Conservation (phyloP, 2,888 invertebrate genomes). For the Ctena decussata region DNA sequence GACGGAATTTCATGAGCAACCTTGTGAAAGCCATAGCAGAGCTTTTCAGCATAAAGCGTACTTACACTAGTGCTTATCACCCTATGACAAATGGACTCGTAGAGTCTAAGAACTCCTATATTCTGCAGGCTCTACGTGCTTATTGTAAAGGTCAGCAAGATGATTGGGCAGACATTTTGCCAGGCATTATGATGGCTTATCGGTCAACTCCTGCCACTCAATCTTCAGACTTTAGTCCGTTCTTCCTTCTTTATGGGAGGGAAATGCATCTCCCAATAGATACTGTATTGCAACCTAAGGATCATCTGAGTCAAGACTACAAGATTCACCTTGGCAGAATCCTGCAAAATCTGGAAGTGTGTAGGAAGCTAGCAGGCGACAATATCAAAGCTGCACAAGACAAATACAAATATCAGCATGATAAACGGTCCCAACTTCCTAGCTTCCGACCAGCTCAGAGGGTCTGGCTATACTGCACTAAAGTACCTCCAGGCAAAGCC, state of each 20-base stretch:
- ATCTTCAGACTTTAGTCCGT: slow-evolving; percentile 46
- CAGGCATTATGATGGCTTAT: slow-evolving; percentile 62
- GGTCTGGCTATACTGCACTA: slow-evolving; percentile 46
- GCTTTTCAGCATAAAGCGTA: slow-evolving; percentile 32
- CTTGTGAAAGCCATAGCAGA: slow-evolving; percentile 42
- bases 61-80: slow-evolving; percentile 50
- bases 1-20: slow-evolving; percentile 44
- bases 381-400: slow-evolving; percentile 33
- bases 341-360: slow-evolving; percentile 33
- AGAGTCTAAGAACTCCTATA: slow-evolving; percentile 58
- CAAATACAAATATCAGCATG: slow-evolving; percentile 45
- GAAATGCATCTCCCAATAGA: slow-evolving; percentile 52
- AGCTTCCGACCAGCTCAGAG: slow-evolving; percentile 29
- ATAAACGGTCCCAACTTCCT: slow-evolving; percentile 39
- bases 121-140: slow-evolving; percentile 53
- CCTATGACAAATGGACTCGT: slow-evolving; percentile 54
- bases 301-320: slow-evolving; percentile 1
- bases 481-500: slow-evolving; percentile 39
- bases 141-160: slow-evolving; percentile 51
- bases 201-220: slow-evolving; percentile 54
- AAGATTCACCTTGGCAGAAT: not conserved
- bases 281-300: slow-evolving; percentile 32
- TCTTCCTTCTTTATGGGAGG: slow-evolving; percentile 47
- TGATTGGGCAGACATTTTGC: slow-evolving; percentile 53
- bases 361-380: slow-evolving; percentile 26